Percentiles rank a stretch among this genome's conserved stretches.
Evolutionary conservation across 2,797 vertebrate genomes (phyloP).

Genomic region (Amazonetta brasiliensis): DNA sequence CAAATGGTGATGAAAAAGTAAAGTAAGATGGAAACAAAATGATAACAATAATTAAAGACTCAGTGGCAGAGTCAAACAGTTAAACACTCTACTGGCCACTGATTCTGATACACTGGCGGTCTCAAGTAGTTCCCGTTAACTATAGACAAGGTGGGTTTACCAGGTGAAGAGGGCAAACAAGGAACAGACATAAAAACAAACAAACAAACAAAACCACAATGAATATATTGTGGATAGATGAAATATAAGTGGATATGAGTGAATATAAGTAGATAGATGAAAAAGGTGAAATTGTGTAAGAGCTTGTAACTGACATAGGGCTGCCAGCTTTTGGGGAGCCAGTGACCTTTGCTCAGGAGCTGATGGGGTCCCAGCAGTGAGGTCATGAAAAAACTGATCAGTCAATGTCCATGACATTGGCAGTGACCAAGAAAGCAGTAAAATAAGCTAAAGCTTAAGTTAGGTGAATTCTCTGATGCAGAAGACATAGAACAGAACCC

Average conservation of each 20-base stretch:
- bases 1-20: too few species aligned
- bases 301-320: not conserved
- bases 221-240: not conserved
- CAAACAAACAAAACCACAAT: too few species aligned
- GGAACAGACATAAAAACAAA: not conserved
- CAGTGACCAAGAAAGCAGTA: not conserved
- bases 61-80: not conserved
- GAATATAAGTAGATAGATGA: not conserved
- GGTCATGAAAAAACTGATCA: not conserved
- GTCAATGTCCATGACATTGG: not conserved
- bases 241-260: too few species aligned
- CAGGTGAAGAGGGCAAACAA: not conserved
- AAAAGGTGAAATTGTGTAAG: not conserved
- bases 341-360: not conserved
- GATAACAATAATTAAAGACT: not conserved
- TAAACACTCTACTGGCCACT: not conserved
- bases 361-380: too few species aligned
- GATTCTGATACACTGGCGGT: not conserved
- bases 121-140: not conserved
- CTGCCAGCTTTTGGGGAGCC: not conserved
- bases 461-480: not conserved
- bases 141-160: not conserved
- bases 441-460: not conserved
- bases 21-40: not conserved
- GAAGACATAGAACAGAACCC: not conserved